Evolutionary conservation across 2,888 invertebrate genomes (phyloP), one percentile per base, ranked within the genome.

Genomic region (Tachina lurida): DNA sequence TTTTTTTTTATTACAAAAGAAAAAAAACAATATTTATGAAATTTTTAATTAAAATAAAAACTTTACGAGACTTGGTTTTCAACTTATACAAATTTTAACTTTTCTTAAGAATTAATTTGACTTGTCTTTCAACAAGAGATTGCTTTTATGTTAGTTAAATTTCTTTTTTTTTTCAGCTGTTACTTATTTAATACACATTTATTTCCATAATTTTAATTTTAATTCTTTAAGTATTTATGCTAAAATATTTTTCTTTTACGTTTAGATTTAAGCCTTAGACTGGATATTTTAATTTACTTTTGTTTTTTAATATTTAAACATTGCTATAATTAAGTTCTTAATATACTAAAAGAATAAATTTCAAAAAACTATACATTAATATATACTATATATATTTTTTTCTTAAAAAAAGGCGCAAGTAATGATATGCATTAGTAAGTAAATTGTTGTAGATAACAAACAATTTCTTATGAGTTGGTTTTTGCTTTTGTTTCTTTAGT

Each of bases 361-460:
- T 82, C 73, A 76, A 87, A 88, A 81, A 86, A 83, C 63, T 78
- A 31, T 77, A 58, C 45, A 65, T 52, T 58, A 45, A 63, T 79
- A 65, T 63, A 84, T 79, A 49, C 65, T 78, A 88, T 88, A 86
- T 88, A 74, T 68, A 75, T 86, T 84, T 86, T 87, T 87, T 85
- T 41, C 78, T 58, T 80, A 31, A 88, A 87, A 88, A 91, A 92
- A 92, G 92, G 92, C 92, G 92, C 92, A 91, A 90, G 90, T 90
- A 89, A 91, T 92, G 92, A 92, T 92, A 92, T 92, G 92, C 91
- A 92, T 92, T 92, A 91, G 91, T 92, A 91, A 90, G 83, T 73
- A 73, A 86, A 73, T 74, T 83, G 58, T 39, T 52, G 56, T 63
- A 41, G 31, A 47, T 22, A 8, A 56, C 75, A 63, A 71, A 77